Base-by-base conservation (phyloP, 1,140 invertebrate species). In the Aphelinus certus region DNA sequence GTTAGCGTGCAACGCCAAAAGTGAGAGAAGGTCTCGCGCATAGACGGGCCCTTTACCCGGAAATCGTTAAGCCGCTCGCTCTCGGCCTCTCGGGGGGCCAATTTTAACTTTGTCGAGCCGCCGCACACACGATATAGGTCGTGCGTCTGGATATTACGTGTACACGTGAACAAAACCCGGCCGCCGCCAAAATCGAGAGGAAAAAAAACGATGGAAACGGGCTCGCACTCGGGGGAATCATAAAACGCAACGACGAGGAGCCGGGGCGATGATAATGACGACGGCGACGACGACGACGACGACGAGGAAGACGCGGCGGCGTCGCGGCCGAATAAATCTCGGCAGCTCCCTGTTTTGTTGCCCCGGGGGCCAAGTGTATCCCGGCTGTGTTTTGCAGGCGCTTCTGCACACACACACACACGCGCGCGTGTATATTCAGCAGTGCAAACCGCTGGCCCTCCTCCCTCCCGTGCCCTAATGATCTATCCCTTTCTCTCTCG, bases 321-420 rank as follows among this genome's bases (percentile, higher is more conserved):
- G 66, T 78, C 81, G 85, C 83, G 82, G 83, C 82, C 81, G 84
- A 85, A 87, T 87, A 86, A 87, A 87, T 85, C 85, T 86, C 80
- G 73, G 75, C 79, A 82, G 86, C 87, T 88, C 86, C 87, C 86
- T 88, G 87, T 88, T 86, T 86, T 87, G 84, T 78, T 76, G 84
- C 85, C 85, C 68, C 62, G 83, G 71, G 9, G 3, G 3, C 7
- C 51, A 53, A 53, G 42, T 5, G 42, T 49, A 26, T 56, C 51
- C 47, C 53, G 53, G 26, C 26, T 61, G 60, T 61, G 2, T 7
- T 4, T 7, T 63, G 7, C 48, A 48, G 26, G 64, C 56, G 47
- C 26, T 4, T 49, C 2, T 48, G 10, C 46, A 70, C 58, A 48
- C 47, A 53, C 58, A 26, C 61, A 60, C 58, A 10, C 55, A 61